Conservation (phyloP, 1,140 invertebrate species). For the Listronotus oregonensis region DNA sequence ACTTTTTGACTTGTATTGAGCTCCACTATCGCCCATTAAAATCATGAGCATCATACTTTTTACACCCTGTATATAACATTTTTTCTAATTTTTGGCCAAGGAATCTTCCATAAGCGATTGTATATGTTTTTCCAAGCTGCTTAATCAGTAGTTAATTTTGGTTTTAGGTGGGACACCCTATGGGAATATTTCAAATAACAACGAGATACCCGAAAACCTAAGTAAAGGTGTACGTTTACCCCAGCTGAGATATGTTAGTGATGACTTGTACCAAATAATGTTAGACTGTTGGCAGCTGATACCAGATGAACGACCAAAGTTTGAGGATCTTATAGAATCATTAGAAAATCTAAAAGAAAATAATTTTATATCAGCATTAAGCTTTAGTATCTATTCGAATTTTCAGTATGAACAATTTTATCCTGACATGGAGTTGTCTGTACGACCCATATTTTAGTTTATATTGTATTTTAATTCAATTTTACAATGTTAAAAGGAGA, state of each 20-base stretch:
- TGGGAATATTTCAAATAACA: conserved; percentile 66
- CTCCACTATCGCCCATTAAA: too few species aligned
- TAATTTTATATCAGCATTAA: conserved; percentile 35
- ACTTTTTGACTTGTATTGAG: too few species aligned
- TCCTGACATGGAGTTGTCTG: conserved; percentile 48
- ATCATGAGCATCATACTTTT: too few species aligned
- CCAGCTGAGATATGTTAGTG: conserved; percentile 72
- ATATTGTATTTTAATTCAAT: too few species aligned
- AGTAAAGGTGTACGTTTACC: conserved; percentile 70
- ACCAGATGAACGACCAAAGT: conserved; percentile 75
- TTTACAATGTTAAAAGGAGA: too few species aligned
- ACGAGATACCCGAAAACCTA: conserved; percentile 72
- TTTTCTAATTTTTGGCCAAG: too few species aligned
- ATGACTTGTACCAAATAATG: conserved; percentile 82
- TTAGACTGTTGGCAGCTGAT: conserved; percentile 85
- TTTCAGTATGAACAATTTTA: conserved; percentile 54
- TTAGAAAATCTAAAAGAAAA: conserved; percentile 45
- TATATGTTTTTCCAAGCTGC: too few species aligned
- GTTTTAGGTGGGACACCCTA: conserved; percentile 75
- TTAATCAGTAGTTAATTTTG: too few species aligned
- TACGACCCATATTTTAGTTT: conserved; percentile 44
- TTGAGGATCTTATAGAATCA: conserved; percentile 62
- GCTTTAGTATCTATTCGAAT: conserved; percentile 45
- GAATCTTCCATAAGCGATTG: too few species aligned
- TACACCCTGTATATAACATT: too few species aligned